Evolutionary conservation across 2,113 vertebrate species (phyloP), one percentile per base, ranked within the genome.

Genomic region (Nothocercus julius): DNA sequence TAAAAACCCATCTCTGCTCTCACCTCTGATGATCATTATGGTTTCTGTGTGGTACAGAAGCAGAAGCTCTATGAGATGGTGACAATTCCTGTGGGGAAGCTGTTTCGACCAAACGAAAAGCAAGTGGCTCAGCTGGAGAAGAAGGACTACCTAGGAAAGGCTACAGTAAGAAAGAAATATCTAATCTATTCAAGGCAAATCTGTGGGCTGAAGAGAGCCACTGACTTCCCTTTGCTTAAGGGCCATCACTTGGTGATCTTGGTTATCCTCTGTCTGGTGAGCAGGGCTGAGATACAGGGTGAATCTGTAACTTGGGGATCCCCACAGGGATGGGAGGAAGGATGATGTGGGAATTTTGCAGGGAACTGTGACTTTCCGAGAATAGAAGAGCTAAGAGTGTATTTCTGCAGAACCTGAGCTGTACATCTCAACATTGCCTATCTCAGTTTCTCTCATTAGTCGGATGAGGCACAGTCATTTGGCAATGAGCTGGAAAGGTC

Each of bases 71-170:
- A 97, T 30, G 98, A 98, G 42, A 97, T 97, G 0, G 97, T 98
- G 19, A 96, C 97, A 88, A 97, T 99, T 82, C 98, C 98, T 0
- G 56, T 45, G 1, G 98, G 98, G 72, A 96, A 97, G 92, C 87
- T 99, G 11, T 99, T 99, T 42, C 98, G 98, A 83, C 99, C 99
- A 2, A 99, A 99, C 2, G 99, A 99, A 96, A 97, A 98, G 90
- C 98, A 99, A n/a, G 99, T 99, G 86, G 99, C 99, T 79, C 98
- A 99, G 96, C 97, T 99, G 96, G 99, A 98, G 97, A 99, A 99
- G 97, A 99, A 99, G 93, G 99, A 99, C 96, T 99, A 99, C 90
- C 97, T 99, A 70, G 99, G 99, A 73, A 99, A 99, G 96, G 99
- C 99, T 11, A 99, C 94, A 98, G 99, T 99, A 97, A 76, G 97